Evolutionary conservation across 2,888 invertebrate genomes (phyloP), one percentile per base, ranked within the genome.

Genomic region (Elegia similella): DNA sequence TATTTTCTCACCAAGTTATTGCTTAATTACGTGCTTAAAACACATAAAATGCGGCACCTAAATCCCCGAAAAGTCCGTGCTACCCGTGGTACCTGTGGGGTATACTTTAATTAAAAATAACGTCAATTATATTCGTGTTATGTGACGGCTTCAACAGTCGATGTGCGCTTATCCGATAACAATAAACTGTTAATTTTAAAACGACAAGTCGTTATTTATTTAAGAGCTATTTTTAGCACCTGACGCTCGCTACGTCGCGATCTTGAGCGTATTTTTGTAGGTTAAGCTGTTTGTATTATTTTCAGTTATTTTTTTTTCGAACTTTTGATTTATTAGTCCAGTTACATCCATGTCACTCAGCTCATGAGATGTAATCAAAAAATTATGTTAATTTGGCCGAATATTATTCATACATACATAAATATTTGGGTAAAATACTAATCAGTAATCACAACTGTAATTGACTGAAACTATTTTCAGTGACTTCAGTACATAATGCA

Each of bases 1-100:
- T 80, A 78, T 74, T 69, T 81, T 78, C 67, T 62, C 72, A 63
- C 67, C 60, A 79, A 80, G 72, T 81, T 84, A 84, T 82, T 73
- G 65, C 79, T 82, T 81, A 72, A 82, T 82, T 79, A 79, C 75
- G 69, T 73, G 75, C 68, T 56, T 73, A 76, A 74, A 72, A 56
- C 61, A 68, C 70, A 76, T 78, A 73, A 77, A 75, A 70, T 63
- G 63, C 67, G 60, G 65, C 70, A 65, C 70, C 64, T 68, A 67
- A 61, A 63, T 60, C 48, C 43, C 55, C 47, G 59, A 68, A 60
- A 59, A 38, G 55, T 52, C 58, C 52, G 48, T 63, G 65, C 61
- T 57, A 58, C 62, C 52, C 59, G 64, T 61, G 58, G 62, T 62
- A 60, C 68, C 63, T 62, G 59, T 46, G 66, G 64, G 67, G 63